phyloP scores from a whole-genome alignment of 2,888 invertebrate genomes.

The Leuctra nigra region DNA sequence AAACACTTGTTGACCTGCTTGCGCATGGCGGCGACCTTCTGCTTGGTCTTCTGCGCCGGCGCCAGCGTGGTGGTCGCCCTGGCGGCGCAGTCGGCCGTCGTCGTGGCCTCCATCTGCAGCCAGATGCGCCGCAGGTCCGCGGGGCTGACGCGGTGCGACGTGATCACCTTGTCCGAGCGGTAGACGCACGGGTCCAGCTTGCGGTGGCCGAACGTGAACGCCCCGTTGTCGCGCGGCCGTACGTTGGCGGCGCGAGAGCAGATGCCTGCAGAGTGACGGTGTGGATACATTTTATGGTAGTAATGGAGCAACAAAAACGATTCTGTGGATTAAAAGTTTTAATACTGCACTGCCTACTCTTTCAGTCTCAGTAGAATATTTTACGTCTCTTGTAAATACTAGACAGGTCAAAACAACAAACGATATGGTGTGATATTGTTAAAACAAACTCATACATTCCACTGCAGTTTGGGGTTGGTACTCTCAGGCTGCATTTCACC shows the following conservation, averaged over 20 bases:
- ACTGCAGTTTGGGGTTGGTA: too few relatives aligned
- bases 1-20: background rate
- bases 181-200: conserved; percentile 43
- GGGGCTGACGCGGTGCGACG: conserved; percentile 49
- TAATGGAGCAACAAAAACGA: too few relatives aligned
- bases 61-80: conserved; percentile 9
- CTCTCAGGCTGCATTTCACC: too few relatives aligned
- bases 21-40: background rate
- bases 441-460: too few relatives aligned
- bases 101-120: conserved; percentile 21
- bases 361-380: too few relatives aligned
- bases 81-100: background rate
- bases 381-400: too few relatives aligned
- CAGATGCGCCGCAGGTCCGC: conserved; percentile 42
- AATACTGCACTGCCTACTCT: too few relatives aligned
- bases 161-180: conserved; percentile 38
- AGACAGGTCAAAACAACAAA: too few relatives aligned
- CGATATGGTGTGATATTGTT: too few relatives aligned
- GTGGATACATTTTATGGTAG: too few relatives aligned
- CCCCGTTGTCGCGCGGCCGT: conserved; percentile 54
- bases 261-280: too few relatives aligned
- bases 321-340: too few relatives aligned
- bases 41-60: conserved; percentile 16
- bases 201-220: conserved; percentile 52
- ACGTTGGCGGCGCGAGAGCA: conserved; percentile 55